Conservation (phyloP, 2,797 vertebrate species). For the Macroramphosus scolopax region DNA sequence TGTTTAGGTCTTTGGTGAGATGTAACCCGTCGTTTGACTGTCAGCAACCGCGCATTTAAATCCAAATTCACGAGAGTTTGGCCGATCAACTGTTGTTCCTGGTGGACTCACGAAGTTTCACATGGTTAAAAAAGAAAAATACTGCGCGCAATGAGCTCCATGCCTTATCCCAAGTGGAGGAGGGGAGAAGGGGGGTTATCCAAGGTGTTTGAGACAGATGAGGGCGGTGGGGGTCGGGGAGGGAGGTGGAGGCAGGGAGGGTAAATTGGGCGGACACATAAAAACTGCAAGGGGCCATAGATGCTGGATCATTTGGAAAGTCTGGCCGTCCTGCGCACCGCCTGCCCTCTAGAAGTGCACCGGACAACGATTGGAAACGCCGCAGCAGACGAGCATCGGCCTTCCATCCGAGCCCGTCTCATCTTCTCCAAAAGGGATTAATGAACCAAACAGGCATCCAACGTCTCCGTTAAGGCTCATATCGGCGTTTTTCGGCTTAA, state of each 20-base stretch:
- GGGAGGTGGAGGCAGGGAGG: constrained; percentile 61
- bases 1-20: too few relatives aligned
- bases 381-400: constrained; percentile 36
- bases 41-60: constrained; percentile 30
- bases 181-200: constrained; percentile 62
- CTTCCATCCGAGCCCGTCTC: constrained; percentile 6
- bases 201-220: constrained; percentile 76
- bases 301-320: constrained; percentile 78
- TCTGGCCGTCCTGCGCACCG: constrained; percentile 56
- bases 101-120: constrained; percentile 41
- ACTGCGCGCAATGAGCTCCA: constrained; percentile 30
- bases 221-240: constrained; percentile 55
- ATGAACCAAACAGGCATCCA: constrained; percentile 56
- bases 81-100: constrained; percentile 17
- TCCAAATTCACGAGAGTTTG: constrained; percentile 46
- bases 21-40: constrained; percentile 2
- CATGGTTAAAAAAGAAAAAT: constrained; percentile 32
- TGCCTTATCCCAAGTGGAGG: constrained; percentile 44
- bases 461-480: constrained; percentile 50
- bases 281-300: constrained; percentile 75
- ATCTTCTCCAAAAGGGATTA: constrained; percentile 58
- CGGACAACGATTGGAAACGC: constrained; percentile 55
- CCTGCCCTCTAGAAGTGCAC: constrained; percentile 41
- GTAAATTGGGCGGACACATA: constrained; percentile 82
- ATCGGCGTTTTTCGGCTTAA: constrained; percentile 49